Evolutionary conservation across 2,888 invertebrate species (phyloP).

Genomic region (Amiota minor): DNA sequence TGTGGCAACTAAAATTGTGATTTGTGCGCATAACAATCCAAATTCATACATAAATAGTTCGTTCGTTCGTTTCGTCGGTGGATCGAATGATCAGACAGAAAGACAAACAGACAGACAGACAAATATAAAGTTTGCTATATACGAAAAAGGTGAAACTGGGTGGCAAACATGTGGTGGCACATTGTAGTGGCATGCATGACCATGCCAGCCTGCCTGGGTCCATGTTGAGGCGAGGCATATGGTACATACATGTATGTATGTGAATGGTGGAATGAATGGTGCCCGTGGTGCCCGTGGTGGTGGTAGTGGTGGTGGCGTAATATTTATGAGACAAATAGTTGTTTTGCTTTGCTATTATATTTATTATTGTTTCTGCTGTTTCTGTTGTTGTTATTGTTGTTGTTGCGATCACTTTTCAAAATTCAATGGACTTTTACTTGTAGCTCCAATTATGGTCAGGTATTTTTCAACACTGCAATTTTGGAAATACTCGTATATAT

Average conservation of each 20-base stretch:
- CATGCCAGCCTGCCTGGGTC: too few species aligned
- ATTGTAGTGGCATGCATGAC: neutral
- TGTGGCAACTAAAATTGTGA: slow-evolving; percentile 13
- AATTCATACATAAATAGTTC: slow-evolving; percentile 6
- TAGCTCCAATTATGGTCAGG: neutral
- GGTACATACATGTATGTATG: too few species aligned
- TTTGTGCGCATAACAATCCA: slow-evolving; percentile 1
- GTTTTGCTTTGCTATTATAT: neutral
- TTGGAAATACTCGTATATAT: too few species aligned
- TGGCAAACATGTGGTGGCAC: slow-evolving; percentile 7
- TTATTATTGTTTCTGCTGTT: neutral
- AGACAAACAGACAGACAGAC: neutral
- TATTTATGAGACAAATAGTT: slow-evolving; percentile 18
- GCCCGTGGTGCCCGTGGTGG: too few species aligned
- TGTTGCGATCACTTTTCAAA: neutral
- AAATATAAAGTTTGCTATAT: neutral
- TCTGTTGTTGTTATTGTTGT: neutral
- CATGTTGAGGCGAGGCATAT: too few species aligned
- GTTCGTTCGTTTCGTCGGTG: neutral
- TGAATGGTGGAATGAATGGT: too few species aligned
- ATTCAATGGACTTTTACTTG: neutral
- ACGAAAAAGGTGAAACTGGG: slow-evolving; percentile 25
- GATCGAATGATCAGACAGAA: too few species aligned
- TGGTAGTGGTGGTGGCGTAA: neutral
- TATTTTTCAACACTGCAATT: neutral